Evolutionary conservation across 2,797 vertebrate genomes (phyloP).

Genomic region (Platalea minor): DNA sequence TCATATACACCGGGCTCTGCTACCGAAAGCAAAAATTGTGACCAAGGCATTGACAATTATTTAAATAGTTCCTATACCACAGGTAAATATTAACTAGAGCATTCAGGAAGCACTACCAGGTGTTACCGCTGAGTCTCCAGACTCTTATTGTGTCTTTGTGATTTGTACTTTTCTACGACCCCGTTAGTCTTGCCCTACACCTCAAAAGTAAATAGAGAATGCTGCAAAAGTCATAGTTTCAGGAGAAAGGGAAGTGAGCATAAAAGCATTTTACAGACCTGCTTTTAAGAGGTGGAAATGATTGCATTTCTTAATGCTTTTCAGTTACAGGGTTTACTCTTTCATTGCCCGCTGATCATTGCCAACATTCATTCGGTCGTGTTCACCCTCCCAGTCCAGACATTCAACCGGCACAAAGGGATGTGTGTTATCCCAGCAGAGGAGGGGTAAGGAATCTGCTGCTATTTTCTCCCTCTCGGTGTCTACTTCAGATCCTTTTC

Average conservation of each 20-base stretch:
- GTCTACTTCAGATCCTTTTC: background rate
- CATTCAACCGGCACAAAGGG: rapidly evolving
- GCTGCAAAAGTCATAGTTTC: background rate
- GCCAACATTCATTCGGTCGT: background rate
- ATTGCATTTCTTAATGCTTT: background rate
- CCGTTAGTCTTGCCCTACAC: background rate
- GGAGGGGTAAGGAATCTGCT: background rate
- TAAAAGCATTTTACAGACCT: background rate
- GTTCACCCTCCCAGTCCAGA: background rate
- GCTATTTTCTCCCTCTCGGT: background rate
- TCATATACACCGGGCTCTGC: background rate
- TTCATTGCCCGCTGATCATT: background rate
- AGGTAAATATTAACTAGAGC: constrained; percentile 75
- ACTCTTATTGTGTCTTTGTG: background rate
- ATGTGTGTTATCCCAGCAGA: background rate
- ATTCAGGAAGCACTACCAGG: constrained; percentile 30
- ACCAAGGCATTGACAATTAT: background rate
- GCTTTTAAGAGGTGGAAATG: background rate
- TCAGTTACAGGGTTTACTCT: background rate
- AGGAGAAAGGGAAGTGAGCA: background rate
- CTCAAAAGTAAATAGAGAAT: constrained; percentile 62
- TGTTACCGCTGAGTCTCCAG: constrained; percentile 37
- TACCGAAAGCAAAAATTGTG: constrained; percentile 11
- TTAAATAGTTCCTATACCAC: constrained; percentile 8
- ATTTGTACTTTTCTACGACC: background rate